Evolutionary conservation across 1,140 invertebrate genomes (phyloP).

Genomic region (Plectrocnemia conspersa): DNA sequence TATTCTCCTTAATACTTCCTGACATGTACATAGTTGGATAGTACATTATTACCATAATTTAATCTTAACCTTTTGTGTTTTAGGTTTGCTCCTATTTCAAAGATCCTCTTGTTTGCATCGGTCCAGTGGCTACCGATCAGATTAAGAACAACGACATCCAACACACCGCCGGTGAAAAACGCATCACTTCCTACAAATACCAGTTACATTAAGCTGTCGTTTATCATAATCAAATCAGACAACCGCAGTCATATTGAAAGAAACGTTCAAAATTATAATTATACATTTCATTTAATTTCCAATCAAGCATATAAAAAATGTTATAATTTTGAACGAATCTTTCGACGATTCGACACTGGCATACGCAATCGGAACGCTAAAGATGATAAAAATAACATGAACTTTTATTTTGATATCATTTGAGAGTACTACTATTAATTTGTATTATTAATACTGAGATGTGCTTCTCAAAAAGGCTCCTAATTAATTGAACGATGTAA

Average conservation of each 20-base stretch:
- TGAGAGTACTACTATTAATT: not conserved
- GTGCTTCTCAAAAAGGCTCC: not conserved
- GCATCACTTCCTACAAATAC: slow-evolving; percentile 59
- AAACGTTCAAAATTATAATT: slow-evolving; percentile 21
- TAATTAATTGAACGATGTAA: not conserved
- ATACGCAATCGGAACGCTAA: slow-evolving; percentile 14
- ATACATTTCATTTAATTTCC: not conserved
- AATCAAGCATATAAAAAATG: not conserved
- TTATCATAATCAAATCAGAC: not conserved
- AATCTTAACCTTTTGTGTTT: slow-evolving; percentile 31
- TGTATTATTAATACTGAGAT: not conserved
- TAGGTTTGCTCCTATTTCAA: slow-evolving; percentile 88
- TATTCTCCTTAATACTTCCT: too few relatives aligned
- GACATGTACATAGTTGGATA: too few relatives aligned
- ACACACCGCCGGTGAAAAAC: slow-evolving; percentile 74
- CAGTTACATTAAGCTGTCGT: slow-evolving; percentile 49
- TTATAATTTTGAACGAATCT: slow-evolving; percentile 11
- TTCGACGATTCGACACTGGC: slow-evolving; percentile 12
- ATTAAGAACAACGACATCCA: slow-evolving; percentile 63
- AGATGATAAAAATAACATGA: too few relatives aligned
- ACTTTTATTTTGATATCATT: slow-evolving; percentile 1
- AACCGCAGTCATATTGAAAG: slow-evolving; percentile 12
- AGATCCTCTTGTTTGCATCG: slow-evolving; percentile 82
- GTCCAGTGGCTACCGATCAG: slow-evolving; percentile 74
- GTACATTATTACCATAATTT: too few relatives aligned